These are phyloP conservation scores for Euplagia quadripunctaria DNA, from an alignment of 2,888 invertebrate genomes.

Conservation along the genomic window DNA sequence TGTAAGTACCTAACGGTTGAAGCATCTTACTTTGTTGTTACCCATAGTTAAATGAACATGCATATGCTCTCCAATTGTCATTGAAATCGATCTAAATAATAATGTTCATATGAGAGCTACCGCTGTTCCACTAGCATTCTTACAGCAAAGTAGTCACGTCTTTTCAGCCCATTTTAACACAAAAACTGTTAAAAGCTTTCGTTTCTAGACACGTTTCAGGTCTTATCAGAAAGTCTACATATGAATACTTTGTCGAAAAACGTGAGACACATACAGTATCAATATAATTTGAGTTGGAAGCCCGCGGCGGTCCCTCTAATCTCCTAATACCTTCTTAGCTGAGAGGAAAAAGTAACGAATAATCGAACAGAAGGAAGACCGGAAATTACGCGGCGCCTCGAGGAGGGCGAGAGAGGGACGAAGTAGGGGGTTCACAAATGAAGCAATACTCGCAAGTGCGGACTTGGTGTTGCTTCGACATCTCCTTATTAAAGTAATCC, in stretches of 20 bases:
- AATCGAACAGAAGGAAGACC: slow-evolving; percentile 48
- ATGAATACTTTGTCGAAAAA: slow-evolving; percentile 26
- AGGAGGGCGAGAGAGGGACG: slow-evolving; percentile 7
- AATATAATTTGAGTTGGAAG: slow-evolving; percentile 48
- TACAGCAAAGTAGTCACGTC: no score
- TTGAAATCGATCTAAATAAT: no score
- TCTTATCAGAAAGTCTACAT: not conserved
- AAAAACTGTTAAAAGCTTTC: not conserved
- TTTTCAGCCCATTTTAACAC: not conserved
- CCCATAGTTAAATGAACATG: no score
- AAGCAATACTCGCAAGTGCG: slow-evolving; percentile 49
- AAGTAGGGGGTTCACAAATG: slow-evolving; percentile 45
- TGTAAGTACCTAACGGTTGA: no score
- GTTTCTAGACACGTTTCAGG: slow-evolving; percentile 13
- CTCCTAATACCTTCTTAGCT: slow-evolving; percentile 52
- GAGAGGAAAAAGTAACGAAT: slow-evolving; percentile 49
- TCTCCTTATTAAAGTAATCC: slow-evolving; percentile 50
- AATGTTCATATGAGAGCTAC: no score
- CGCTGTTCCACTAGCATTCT: no score
- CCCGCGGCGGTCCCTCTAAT: slow-evolving; percentile 48
- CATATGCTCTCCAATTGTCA: no score
- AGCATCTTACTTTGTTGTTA: no score
- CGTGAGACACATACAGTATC: slow-evolving; percentile 53
- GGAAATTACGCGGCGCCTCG: slow-evolving; percentile 53
- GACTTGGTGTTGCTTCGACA: slow-evolving; percentile 45